Percentiles rank a stretch among this genome's conserved stretches.
phyloP scores from a whole-genome alignment of 2,888 invertebrate species.

The Cantharis lateralis region DNA sequence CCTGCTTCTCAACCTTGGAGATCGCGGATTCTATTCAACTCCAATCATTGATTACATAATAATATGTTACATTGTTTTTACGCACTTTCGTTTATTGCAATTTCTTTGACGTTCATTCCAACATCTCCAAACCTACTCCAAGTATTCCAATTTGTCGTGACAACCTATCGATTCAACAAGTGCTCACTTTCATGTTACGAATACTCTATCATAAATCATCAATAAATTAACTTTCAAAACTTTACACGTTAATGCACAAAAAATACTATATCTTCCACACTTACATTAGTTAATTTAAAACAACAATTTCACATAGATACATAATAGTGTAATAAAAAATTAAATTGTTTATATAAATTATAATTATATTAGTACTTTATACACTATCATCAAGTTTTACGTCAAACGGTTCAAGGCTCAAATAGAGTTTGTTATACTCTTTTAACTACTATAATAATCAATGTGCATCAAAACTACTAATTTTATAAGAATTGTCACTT shows the following conservation, averaged over 20 bases:
- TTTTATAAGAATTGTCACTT: too few relatives aligned
- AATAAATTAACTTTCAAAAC: neutral
- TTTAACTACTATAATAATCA: neutral
- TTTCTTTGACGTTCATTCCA: neutral
- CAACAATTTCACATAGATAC: neutral
- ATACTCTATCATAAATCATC: neutral
- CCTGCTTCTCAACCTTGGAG: constrained; percentile 34
- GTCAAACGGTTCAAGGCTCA: neutral
- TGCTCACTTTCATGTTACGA: neutral
- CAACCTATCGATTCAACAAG: neutral
- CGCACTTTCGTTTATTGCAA: neutral
- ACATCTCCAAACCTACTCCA: neutral
- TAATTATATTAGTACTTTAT: neutral
- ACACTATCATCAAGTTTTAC: neutral
- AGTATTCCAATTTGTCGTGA: neutral
- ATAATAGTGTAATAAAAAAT: neutral
- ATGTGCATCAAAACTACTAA: too few relatives aligned
- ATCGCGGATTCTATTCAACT: constrained; percentile 11
- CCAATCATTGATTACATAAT: neutral
- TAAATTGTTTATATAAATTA: neutral
- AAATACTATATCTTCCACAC: neutral
- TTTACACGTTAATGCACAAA: neutral
- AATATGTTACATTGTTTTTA: neutral
- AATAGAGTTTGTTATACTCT: neutral
- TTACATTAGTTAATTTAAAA: neutral